Base-by-base conservation (phyloP, 1,140 invertebrate species). In the Meloidogyne exigua region DNA sequence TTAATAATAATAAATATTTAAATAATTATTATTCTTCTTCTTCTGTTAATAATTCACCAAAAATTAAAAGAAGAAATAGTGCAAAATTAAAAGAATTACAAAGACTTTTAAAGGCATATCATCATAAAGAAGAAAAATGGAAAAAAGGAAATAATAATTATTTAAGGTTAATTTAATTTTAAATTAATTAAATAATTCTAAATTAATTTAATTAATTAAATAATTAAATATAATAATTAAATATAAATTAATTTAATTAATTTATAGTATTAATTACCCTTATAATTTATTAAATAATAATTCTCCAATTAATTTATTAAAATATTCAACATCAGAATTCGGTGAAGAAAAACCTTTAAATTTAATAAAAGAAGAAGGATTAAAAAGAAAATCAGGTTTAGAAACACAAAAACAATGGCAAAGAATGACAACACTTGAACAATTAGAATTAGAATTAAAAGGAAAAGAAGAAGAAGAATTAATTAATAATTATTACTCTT, bases 381-480 rank as follows among this genome's bases (percentile, higher is more conserved):
- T 49, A 49, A 49, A 3, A 49, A 49, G 44, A 49, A 49, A 49
- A 49, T 49, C 44, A 18, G 44, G 44, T 49, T 49, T 49, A 49
- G 44, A 49, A 49, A 11, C 36, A 39, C 65, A 39, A 67, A 39
- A 32, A n/a, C 36, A 72, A 15, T 28, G 36, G 49, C 42, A 39
- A 25, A 64, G 57, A 32, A 57, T 57, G 71, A 72, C 62, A 7
- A 72, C 36, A 25, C 57, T 72, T 57, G 63, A 49, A 11, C 36
- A 72, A 64, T 63, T 72, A 32, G 71, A 72, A 63, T 72, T 72
- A 36, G 49, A 36, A 25, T 36, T 72, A 73, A 73, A 64, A 73
- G 68, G 32, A 25, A 70, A 62, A 74, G 68, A 39, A 75, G 26
- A 39, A 67, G 25, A 67, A 23, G 26, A 67, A 32, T 12, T 39